Percentiles rank a stretch among this genome's conserved stretches.
phyloP scores from a whole-genome alignment of 2,113 vertebrate genomes.

The Cheilinus undulatus region DNA sequence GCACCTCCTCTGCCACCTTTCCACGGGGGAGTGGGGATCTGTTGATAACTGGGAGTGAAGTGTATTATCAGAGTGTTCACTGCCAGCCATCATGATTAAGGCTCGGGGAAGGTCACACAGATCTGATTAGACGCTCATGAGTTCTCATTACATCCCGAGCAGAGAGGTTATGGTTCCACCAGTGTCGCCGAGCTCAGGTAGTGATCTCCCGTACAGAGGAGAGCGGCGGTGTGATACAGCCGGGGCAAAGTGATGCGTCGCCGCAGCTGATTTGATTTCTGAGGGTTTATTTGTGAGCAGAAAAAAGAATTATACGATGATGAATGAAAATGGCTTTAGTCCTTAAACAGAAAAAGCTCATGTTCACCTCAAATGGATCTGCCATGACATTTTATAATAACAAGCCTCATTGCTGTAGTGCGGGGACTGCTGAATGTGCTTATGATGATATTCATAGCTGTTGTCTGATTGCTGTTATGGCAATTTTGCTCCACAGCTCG shows the following conservation, averaged over 20 bases:
- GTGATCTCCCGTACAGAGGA: slow-evolving; percentile 31
- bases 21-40: slow-evolving; percentile 69
- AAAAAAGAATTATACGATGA: slow-evolving; percentile 40
- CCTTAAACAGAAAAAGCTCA: slow-evolving; percentile 56
- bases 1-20: slow-evolving; percentile 60
- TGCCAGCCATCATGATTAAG: slow-evolving; percentile 79
- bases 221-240: slow-evolving; percentile 7
- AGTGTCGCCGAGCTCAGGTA: slow-evolving; percentile 58
- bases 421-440: slow-evolving; percentile 51
- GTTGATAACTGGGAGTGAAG: slow-evolving; percentile 79
- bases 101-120: slow-evolving; percentile 76
- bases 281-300: slow-evolving; percentile 41
- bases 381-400: slow-evolving; percentile 61
- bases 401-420: slow-evolving; percentile 50
- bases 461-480: slow-evolving; percentile 69
- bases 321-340: slow-evolving; percentile 47
- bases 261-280: slow-evolving; percentile 51
- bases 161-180: slow-evolving; percentile 66
- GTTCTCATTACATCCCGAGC: slow-evolving; percentile 74
- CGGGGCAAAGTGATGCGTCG: slow-evolving; percentile 16
- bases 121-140: slow-evolving; percentile 81
- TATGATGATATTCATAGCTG: slow-evolving; percentile 74
- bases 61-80: slow-evolving; percentile 81
- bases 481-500: slow-evolving; percentile 56
- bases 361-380: slow-evolving; percentile 64